phyloP scores from a whole-genome alignment of 37 sponge, comb jelly and placozoan species.

The Spongilla lacustris region DNA sequence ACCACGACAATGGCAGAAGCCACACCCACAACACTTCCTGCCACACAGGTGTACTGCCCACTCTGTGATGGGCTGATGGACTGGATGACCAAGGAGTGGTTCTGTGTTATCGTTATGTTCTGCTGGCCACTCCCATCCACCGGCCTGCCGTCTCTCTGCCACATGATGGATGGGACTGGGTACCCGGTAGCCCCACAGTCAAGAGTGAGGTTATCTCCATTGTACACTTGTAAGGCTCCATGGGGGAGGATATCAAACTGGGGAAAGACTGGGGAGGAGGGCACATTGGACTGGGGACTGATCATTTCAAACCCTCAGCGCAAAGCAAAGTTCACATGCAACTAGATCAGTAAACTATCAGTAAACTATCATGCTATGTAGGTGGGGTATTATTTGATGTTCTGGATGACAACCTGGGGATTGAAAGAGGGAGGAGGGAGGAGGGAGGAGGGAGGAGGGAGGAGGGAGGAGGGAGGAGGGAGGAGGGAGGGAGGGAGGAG shows the following conservation, averaged over 20 bases:
- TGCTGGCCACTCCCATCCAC: neutral
- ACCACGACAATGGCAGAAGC: too few species aligned
- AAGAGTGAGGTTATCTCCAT: neutral
- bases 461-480: too few species aligned
- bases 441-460: too few species aligned
- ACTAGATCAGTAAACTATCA: too few species aligned
- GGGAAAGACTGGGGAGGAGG: neutral
- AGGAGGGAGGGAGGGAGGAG: too few species aligned
- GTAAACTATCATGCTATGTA: too few species aligned
- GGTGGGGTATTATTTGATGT: too few species aligned
- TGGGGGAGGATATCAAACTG: neutral
- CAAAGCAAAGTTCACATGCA: too few species aligned
- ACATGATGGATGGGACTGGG: neutral
- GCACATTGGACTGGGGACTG: neutral
- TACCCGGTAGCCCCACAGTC: neutral
- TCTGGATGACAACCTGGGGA: too few species aligned
- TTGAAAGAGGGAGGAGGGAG: too few species aligned
- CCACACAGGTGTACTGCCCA: neutral
- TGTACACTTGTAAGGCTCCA: neutral
- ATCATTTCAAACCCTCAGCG: too few species aligned
- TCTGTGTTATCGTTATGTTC: neutral
- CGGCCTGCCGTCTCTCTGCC: neutral
- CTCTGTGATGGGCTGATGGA: neutral
- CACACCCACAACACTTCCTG: too few species aligned
- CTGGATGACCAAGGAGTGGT: neutral